Base-by-base conservation (phyloP, 2,113 vertebrate species). In the Peucedramus taeniatus region DNA sequence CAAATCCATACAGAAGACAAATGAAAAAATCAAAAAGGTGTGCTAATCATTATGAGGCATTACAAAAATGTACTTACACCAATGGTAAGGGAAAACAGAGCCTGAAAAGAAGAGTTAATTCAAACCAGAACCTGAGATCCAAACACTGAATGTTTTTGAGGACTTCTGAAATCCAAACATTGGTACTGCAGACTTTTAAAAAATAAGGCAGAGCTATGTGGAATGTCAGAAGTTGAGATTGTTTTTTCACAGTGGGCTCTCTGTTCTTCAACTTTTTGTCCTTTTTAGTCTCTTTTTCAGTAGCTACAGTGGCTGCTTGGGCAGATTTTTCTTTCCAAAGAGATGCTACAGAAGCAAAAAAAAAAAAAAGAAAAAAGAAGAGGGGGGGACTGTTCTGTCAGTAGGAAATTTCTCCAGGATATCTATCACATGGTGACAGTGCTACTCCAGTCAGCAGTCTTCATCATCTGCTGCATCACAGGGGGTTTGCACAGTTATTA, bases 31-130 rank as follows among this genome's bases (percentile, higher is more conserved):
- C 11, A 42, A 53, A 88, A 89, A 81, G 27, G 11, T 40, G n/a
- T 47, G 30, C 14, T 45, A 74, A 39, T 89, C 42, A 28, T 51
- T 61, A 45, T 60, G 8, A 83, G 45, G 19, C 13, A 16, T 69
- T 83, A 51, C 68, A n/a, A 64, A 94, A 93, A 75, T 37, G 33
- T 71, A 44, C 47, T 78, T 89, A 30, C 8, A n/a, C 19, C 1
- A 5, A 28, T 71, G 33, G 22, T 75, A 89, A 71, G 35, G 81
- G 39, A 56, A 94, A 79, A 59, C 10, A 66, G 66, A 80, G 30
- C 40, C 47, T 75, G 72, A 81, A 93, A 92, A 78, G 13, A 51
- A 75, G 53, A 92, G 65, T 57, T 89, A 77, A 91, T 63, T 90
- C 33, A 91, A 94, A 94, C 51, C 72, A 94, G 50, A 92, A 81